These are phyloP conservation scores for Microcebus tavaratra DNA, from an alignment of 2,113 vertebrate species.

Conservation along the genomic window DNA sequence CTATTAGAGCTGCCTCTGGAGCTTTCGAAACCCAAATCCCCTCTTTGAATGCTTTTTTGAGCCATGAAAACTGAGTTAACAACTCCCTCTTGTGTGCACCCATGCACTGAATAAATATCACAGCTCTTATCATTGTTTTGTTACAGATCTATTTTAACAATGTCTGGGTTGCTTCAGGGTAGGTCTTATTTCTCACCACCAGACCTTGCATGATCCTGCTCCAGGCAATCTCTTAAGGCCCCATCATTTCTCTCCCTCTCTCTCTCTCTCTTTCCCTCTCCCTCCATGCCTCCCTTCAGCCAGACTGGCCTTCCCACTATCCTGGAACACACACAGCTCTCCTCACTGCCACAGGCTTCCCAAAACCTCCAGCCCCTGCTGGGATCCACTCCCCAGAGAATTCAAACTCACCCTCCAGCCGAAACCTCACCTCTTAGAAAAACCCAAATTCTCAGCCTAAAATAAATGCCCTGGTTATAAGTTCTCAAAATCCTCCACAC, in stretches of 20 bases:
- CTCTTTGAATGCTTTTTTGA: background rate
- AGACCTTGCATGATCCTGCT: background rate
- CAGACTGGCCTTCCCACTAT: background rate
- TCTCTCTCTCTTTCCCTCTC: no score
- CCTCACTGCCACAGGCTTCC: background rate
- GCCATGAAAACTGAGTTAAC: background rate
- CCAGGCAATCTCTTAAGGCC: background rate
- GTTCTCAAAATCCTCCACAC: background rate
- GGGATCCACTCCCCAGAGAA: background rate
- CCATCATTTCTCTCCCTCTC: background rate
- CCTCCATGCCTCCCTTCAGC: background rate
- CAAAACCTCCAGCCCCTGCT: no score
- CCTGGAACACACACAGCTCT: accelerated
- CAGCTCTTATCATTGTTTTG: background rate
- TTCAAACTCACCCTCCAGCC: background rate
- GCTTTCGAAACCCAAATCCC: background rate
- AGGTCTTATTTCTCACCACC: background rate
- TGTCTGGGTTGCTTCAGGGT: background rate
- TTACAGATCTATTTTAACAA: background rate
- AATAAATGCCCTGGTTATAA: conserved; percentile 7
- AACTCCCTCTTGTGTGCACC: background rate
- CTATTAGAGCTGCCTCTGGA: background rate
- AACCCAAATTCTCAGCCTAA: background rate
- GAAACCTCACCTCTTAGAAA: background rate
- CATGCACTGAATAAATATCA: background rate